Base-by-base conservation (phyloP, 1,140 invertebrate species). In the Drosophila pruinosa region DNA sequence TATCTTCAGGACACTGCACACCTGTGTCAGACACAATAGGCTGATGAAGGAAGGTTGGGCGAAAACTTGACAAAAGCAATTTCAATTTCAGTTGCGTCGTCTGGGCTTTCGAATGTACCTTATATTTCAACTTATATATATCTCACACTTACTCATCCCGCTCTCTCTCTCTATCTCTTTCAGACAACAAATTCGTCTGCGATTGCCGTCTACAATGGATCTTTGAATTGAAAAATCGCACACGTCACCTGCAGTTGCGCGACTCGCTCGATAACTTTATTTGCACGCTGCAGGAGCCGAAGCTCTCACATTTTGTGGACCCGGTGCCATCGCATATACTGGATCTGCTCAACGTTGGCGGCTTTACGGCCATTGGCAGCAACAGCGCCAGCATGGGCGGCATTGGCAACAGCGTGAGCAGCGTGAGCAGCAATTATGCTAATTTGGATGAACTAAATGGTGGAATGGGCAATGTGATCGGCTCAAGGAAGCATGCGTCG, bases 161-260 rank as follows among this genome's bases (percentile, higher is more conserved):
- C 12, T 4, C 43, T 52, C 57, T 54, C 36, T 63, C 39, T 65
- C 19, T 57, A 15, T 43, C 47, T 36, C 73, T 93, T 92, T 59
- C 94, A 96, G 95, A 94, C 81, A 96, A 96, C 92, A 94, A 94
- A 89, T 95, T 96, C 92, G 93, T 94, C 64, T 96, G 96, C 91
- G 95, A 96, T 92, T 96, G 95, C 89, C 94, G 95, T 65, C 92
- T 96, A 61, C 93, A 94, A 53, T 96, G 95, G 95, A 94, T 96
- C 91, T 94, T 95, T 91, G 92, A 92, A 31, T 90, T 96, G 58
- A 93, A 93, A 68, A 95, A 95, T 89, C 94, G 95, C 65, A 96
- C 95, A 62, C 94, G 94, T 89, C 95, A 95, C 82, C 91, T 92
- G 61, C 93, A 93, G 77, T 93, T 96, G 58, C 93, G 93, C 67